Base-by-base conservation (phyloP, 2,797 vertebrate genomes). In the Lerista edwardsae region DNA sequence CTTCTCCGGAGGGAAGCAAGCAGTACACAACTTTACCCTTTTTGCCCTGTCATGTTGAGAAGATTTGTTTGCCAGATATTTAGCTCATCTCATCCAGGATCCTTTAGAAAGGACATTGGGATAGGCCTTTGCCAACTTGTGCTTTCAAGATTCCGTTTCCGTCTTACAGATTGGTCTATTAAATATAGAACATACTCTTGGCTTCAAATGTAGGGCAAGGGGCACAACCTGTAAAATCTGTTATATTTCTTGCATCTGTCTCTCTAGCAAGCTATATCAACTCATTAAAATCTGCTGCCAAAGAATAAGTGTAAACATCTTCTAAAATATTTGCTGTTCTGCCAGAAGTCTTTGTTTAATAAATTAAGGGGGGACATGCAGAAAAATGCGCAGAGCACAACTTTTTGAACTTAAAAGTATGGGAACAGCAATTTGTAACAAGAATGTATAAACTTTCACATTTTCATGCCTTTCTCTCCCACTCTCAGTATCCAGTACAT, bases 121-220 rank as follows among this genome's bases (percentile, higher is more conserved):
- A 68, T 80, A 78, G 31, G 51, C 23, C 84, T 59, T 75, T 80
- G 84, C 72, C 72, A 80, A 59, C 9, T 10, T 10, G 51, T 44
- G 47, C 31, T 31, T 67, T 67, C 34, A 80, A 78, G 71, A 75
- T 75, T 75, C 62, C 36, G 34, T 74, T 57, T 23, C 77, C 29
- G 12, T 44, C 8, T 85, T 59, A 80, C 61, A 67, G 81, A 55
- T 64, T 69, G 51, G 47, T 57, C 76, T 44, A 84, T 79, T 79
- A 79, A 84, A 79, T 84, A 79, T 73, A 75, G 47, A 59, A 68
- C 21, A 44, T 44, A 21, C 55, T 65, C n/a, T 68, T 85, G 71
- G 84, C 72, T 68, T 59, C 14, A 44, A 68, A 80, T 61, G n/a
- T 75, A 15, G 72, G 17, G 15, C 72, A 75, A 85, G 47, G 71